phyloP scores from a whole-genome alignment of 2,888 invertebrate genomes.

The Dynastes grantii region DNA sequence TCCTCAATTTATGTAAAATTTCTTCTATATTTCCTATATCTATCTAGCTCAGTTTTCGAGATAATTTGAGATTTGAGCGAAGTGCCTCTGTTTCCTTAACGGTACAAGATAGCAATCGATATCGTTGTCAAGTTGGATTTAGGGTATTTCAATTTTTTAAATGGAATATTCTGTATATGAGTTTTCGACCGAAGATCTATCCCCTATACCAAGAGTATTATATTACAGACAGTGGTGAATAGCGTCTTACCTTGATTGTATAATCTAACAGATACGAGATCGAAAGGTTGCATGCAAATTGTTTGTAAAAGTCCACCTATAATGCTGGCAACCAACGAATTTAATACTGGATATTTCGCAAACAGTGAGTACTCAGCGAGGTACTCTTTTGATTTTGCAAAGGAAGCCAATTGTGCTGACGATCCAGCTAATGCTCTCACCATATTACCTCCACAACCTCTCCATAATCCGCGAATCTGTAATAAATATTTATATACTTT shows the following conservation, averaged over 20 bases:
- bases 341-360: conserved; percentile 72
- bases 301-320: conserved; percentile 85
- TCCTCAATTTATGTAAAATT: no score
- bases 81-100: no score
- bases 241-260: conserved; percentile 85
- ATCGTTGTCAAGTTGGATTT: no score
- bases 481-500: conserved; percentile 38
- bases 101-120: no score
- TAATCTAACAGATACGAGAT: conserved; percentile 90
- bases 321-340: conserved; percentile 80
- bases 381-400: conserved; percentile 77
- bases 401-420: conserved; percentile 87
- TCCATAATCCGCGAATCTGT: conserved; percentile 79
- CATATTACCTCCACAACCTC: conserved; percentile 82
- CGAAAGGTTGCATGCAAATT: conserved; percentile 87
- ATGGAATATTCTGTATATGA: no score
- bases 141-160: no score
- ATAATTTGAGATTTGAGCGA: no score
- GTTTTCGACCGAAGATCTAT: no score
- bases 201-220: no score
- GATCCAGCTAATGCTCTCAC: conserved; percentile 85
- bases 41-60: no score
- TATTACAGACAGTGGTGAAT: no score
- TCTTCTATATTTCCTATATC: no score
- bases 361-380: conserved; percentile 65